Conservation (phyloP, 2,888 invertebrate genomes). For the Apamea anceps region DNA sequence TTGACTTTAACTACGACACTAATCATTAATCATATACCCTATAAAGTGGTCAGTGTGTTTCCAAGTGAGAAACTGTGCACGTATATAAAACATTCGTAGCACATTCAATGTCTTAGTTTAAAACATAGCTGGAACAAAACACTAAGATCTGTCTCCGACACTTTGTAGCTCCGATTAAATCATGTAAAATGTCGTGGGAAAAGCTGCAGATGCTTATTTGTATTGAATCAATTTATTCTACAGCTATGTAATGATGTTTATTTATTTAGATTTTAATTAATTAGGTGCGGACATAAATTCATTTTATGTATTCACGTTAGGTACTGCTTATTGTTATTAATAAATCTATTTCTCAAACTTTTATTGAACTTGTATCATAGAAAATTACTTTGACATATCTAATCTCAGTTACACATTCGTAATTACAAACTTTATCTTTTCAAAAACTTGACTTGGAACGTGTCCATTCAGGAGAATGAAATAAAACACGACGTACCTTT, state of each 20-base stretch:
- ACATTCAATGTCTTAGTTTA: neutral
- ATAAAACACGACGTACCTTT: constrained; percentile 61
- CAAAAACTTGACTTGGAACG: constrained; percentile 12
- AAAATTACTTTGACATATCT: constrained; percentile 19
- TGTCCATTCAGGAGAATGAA: constrained; percentile 24
- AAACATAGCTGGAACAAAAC: neutral
- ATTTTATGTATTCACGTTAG: neutral
- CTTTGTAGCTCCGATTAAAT: neutral
- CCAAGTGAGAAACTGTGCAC: neutral
- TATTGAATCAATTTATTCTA: neutral
- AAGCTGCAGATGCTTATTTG: neutral
- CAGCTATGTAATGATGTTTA: neutral
- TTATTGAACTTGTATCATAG: constrained; percentile 11
- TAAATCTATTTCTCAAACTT: constrained; percentile 25
- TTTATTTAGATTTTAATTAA: constrained; percentile 26
- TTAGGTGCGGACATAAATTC: neutral
- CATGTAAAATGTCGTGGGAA: neutral
- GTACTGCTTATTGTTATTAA: constrained; percentile 7
- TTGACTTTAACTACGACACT: neutral
- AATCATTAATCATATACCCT: neutral
- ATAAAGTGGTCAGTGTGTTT: neutral
- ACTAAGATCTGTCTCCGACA: neutral
- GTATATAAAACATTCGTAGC: neutral
- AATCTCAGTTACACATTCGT: constrained; percentile 12
- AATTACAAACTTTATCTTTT: constrained; percentile 69